Base-by-base conservation (phyloP, 2,113 vertebrate species). In the Psophia crepitans region DNA sequence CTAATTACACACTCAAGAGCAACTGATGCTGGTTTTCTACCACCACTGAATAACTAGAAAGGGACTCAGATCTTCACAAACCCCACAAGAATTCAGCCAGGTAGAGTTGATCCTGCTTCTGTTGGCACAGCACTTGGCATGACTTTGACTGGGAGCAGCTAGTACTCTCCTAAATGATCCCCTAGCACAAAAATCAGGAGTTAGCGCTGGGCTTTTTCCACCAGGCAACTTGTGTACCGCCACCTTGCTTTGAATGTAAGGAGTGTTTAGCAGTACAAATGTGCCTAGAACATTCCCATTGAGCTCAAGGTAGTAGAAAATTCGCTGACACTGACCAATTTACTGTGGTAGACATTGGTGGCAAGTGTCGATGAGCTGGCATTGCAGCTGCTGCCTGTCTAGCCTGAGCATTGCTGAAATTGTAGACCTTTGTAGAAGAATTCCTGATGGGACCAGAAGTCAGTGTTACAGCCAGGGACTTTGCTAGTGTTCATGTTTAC, bases 231-330 rank as follows among this genome's bases (percentile, higher is more conserved):
- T 71, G 14, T 26, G 68, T 4, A 33, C n/a, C 58, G 20, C 11
- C 28, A 23, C 30, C 15, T 82, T 1, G 0, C 6, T 43, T 51
- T 15, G 33, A 9, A 19, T 33, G 5, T 33, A 26, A 37, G 51
- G 54, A 48, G 24, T 2, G 27, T 10, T 87, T 32, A 63, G 43
- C 33, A 7, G 2, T 7, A 39, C 4, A 1, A 26, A 61, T 24
- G 28, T 51, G 48, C 35, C 63, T 32, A 49, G n/a, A 23, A 51
- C 26, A 16, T 51, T 79, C 66, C 30, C 44, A 33, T 19, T 56
- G 71, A 76, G 53, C 18, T 77, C 39, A 73, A 41, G 30, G 18
- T 4, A 83, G 41, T 1, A 58, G 37, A 58, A 84, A 81, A 87
- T 57, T 51, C 58, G 37, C 28, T 66, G 56, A 30, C 11, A 54